phyloP scores from a whole-genome alignment of 1,140 invertebrate species.

The Drosophila kurseongensis region DNA sequence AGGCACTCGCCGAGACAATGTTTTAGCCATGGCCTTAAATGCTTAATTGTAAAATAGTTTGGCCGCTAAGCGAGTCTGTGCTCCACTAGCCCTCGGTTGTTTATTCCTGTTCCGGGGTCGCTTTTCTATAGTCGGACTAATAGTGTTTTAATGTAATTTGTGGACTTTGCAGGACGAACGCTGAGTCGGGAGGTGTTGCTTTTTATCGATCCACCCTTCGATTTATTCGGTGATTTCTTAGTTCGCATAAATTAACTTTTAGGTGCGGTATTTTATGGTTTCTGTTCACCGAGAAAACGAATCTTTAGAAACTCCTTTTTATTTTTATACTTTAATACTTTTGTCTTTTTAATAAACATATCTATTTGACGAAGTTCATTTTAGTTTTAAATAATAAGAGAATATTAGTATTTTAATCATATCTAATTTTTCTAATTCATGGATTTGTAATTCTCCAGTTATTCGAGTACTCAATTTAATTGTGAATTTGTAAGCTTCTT shows the following conservation, averaged over 20 bases:
- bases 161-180: neutral
- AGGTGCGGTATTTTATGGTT: neutral
- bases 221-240: constrained; percentile 1
- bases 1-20: constrained; percentile 35
- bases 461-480: no score
- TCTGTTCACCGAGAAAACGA: neutral
- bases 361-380: no score
- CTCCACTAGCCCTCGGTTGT: constrained; percentile 12
- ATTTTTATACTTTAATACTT: no score
- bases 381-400: no score
- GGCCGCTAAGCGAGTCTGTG: constrained; percentile 27
- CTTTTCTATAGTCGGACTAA: constrained; percentile 9
- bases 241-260: constrained; percentile 3
- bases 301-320: no score
- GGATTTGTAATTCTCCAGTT: no score
- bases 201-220: constrained; percentile 9
- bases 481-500: no score
- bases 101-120: constrained; percentile 14
- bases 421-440: no score
- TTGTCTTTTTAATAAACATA: no score
- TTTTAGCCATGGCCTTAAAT: constrained; percentile 61
- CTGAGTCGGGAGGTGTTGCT: constrained; percentile 6
- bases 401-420: no score
- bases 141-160: constrained; percentile 45
- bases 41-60: constrained; percentile 65